Conservation (phyloP, 1,140 invertebrate genomes). For the Galleria mellonella region DNA sequence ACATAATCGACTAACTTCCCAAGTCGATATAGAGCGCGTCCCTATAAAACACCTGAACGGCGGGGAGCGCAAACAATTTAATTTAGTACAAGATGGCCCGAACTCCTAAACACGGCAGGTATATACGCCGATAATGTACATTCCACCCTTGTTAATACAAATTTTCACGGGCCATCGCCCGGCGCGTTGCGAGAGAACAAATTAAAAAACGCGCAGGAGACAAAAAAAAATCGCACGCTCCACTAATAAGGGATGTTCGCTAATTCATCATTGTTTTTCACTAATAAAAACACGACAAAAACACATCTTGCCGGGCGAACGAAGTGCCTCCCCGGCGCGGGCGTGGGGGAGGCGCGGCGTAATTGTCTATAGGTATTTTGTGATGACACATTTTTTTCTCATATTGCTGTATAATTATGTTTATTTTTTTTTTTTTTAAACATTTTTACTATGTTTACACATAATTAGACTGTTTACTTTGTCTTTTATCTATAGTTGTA, state of each 20-base stretch:
- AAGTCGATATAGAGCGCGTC: constrained; percentile 25
- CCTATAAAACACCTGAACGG: constrained; percentile 26
- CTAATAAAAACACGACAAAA: constrained; percentile 69
- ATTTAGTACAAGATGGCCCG: constrained; percentile 47
- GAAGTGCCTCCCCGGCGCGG: constrained; percentile 12
- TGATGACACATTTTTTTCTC: too few relatives aligned
- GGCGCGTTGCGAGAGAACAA: constrained; percentile 25
- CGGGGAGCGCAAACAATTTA: constrained; percentile 48
- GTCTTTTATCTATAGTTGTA: too few relatives aligned
- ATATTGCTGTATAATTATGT: too few relatives aligned
- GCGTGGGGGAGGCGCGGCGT: constrained; percentile 11
- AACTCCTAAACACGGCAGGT: constrained; percentile 22
- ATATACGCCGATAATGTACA: constrained; percentile 39
- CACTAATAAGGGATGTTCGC: constrained; percentile 57
- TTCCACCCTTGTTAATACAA: constrained; percentile 45
- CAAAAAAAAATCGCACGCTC: constrained; percentile 35
- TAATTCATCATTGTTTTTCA: constrained; percentile 71
- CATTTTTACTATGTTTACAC: too few relatives aligned
- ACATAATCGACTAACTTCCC: not conserved
- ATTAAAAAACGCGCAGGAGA: constrained; percentile 22
- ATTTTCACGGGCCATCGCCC: constrained; percentile 49
- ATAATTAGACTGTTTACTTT: too few relatives aligned
- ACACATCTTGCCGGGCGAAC: constrained; percentile 27
- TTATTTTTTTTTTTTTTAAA: too few relatives aligned
- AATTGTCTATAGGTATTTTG: not conserved